Percentiles rank a stretch among this genome's conserved stretches.
Evolutionary conservation across 1,140 invertebrate genomes (phyloP).

Genomic region (Cydia pomonella): DNA sequence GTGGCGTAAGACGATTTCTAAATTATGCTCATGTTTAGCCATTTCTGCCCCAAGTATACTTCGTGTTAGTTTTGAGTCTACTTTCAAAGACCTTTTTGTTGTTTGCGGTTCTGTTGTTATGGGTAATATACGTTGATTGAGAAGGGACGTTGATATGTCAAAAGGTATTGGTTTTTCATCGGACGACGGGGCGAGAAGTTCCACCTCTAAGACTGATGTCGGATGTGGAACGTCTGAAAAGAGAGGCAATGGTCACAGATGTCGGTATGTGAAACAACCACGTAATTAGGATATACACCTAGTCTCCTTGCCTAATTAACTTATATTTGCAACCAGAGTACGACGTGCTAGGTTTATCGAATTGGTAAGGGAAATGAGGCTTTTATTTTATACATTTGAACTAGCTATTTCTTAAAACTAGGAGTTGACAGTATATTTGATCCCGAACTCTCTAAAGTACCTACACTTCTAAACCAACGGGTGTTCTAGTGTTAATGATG

Average conservation of each 20-base stretch:
- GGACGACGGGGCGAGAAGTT: background rate
- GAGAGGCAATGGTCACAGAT: background rate
- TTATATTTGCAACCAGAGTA: background rate
- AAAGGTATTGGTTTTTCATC: background rate
- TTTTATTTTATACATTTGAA: too few relatives aligned
- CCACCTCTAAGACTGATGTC: background rate
- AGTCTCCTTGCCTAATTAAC: too few relatives aligned
- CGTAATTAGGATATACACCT: too few relatives aligned
- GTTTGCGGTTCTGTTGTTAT: background rate
- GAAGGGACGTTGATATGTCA: background rate
- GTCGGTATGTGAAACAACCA: background rate
- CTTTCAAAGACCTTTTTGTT: background rate
- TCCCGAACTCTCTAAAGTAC: background rate
- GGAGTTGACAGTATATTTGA: background rate
- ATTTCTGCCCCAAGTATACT: background rate
- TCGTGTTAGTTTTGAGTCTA: too few relatives aligned
- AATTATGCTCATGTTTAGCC: slow-evolving; percentile 19
- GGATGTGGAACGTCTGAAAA: slow-evolving; percentile 8
- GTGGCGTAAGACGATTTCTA: slow-evolving; percentile 44
- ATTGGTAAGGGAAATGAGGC: too few relatives aligned
- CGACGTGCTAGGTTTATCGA: background rate
- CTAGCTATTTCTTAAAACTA: too few relatives aligned
- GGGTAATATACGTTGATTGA: background rate
- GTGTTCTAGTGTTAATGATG: too few relatives aligned
- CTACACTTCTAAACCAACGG: background rate